These are phyloP conservation scores for Formica exsecta DNA, from an alignment of 1,140 invertebrate genomes.

Conservation along the genomic window DNA sequence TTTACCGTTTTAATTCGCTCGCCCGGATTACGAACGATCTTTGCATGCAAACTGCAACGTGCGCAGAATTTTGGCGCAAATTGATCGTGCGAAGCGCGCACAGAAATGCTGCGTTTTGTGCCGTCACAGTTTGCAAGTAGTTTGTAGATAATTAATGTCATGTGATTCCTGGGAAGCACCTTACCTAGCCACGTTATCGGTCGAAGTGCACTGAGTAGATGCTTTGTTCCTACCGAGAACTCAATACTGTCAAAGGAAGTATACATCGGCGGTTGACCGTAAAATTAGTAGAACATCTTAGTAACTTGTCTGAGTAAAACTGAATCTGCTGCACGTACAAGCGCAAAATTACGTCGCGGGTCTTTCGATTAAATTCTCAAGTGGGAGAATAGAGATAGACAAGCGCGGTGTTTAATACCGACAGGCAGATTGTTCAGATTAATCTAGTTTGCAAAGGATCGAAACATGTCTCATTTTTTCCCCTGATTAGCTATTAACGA, in stretches of 20 bases:
- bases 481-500: slow-evolving; percentile 52
- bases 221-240: slow-evolving; percentile 77
- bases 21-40: slow-evolving; percentile 44
- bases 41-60: slow-evolving; percentile 33
- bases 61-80: slow-evolving; percentile 67
- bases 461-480: slow-evolving; percentile 28
- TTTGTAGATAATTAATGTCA: slow-evolving; percentile 79
- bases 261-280: slow-evolving; percentile 79
- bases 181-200: slow-evolving; percentile 79
- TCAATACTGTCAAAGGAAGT: slow-evolving; percentile 70
- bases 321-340: slow-evolving; percentile 45
- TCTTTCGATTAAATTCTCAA: slow-evolving; percentile 57
- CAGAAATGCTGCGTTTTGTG: slow-evolving; percentile 39
- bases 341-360: slow-evolving; percentile 26
- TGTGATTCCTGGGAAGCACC: slow-evolving; percentile 70
- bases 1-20: slow-evolving; percentile 62
- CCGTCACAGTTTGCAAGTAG: slow-evolving; percentile 66
- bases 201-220: slow-evolving; percentile 78
- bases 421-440: slow-evolving; percentile 16
- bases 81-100: slow-evolving; percentile 62
- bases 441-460: background rate
- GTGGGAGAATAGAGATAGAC: background rate
- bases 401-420: slow-evolving; percentile 5
- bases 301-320: slow-evolving; percentile 63
- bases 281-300: slow-evolving; percentile 79